These are phyloP conservation scores for Nycticorax nycticorax DNA, from an alignment of 2,113 vertebrate genomes.

Conservation along the genomic window DNA sequence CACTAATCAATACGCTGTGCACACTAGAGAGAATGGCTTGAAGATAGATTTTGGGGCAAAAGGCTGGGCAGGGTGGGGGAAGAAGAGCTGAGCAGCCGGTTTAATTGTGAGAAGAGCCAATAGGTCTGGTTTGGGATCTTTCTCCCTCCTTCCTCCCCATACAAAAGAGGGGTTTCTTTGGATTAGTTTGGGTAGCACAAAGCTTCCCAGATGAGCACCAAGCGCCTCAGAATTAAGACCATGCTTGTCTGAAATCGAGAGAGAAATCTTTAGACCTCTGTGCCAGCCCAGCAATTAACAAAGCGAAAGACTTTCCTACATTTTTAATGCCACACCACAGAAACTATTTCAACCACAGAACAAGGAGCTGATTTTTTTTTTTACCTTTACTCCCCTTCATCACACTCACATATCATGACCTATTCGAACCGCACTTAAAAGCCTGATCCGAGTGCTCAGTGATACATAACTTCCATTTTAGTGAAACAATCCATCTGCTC, in stretches of 20 bases:
- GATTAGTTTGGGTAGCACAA: background rate
- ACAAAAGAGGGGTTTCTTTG: background rate
- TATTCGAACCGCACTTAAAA: background rate
- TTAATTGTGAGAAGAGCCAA: background rate
- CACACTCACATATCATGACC: background rate
- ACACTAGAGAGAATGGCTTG: rapidly evolving
- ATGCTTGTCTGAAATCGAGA: background rate
- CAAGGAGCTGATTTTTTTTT: background rate
- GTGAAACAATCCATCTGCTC: conserved; percentile 75
- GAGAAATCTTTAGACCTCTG: background rate
- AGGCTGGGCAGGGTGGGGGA: background rate
- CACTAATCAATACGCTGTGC: background rate
- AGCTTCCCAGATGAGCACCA: background rate
- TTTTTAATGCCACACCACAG: background rate
- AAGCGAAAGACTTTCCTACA: background rate
- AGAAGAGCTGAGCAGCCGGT: background rate
- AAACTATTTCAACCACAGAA: background rate
- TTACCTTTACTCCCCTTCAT: background rate
- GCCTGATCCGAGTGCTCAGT: background rate
- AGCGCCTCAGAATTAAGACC: background rate
- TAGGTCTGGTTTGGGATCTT: background rate
- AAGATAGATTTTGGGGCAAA: background rate
- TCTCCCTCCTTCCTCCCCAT: too few relatives aligned
- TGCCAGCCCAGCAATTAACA: background rate
- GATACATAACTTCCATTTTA: conserved; percentile 74